Percentiles rank a stretch among this genome's conserved stretches.
phyloP scores from a whole-genome alignment of 2,113 vertebrate genomes.

The Micronycteris hirsuta region DNA sequence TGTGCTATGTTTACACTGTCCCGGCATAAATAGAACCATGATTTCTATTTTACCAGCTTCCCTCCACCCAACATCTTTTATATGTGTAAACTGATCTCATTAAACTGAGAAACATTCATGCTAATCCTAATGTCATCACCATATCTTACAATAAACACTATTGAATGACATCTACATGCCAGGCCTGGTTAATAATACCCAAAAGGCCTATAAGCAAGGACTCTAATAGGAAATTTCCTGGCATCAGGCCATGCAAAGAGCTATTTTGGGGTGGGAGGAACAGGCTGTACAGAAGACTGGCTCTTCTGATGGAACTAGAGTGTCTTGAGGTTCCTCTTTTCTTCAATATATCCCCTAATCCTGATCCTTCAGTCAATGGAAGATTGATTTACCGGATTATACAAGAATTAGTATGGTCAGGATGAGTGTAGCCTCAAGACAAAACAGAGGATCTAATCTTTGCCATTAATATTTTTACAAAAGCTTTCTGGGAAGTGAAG shows the following conservation, averaged over 20 bases:
- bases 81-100: not conserved
- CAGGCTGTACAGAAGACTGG: not conserved
- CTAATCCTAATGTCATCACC: not conserved
- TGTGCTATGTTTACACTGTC: not conserved
- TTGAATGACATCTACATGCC: not conserved
- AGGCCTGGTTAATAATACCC: not conserved
- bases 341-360: not conserved
- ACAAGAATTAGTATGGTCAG: not conserved
- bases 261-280: not conserved
- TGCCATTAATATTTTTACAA: not conserved
- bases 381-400: not conserved
- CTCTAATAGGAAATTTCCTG: not conserved
- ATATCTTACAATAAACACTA: not conserved
- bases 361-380: not conserved
- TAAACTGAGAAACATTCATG: not conserved
- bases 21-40: constrained; percentile 31
- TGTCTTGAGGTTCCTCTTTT: not conserved
- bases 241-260: not conserved
- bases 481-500: not conserved
- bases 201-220: not conserved
- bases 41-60: constrained; percentile 21
- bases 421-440: not conserved
- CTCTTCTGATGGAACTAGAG: not conserved
- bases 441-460: not conserved
- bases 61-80: not conserved